phyloP scores from a whole-genome alignment of 2,888 invertebrate species.

The Callosobruchus maculatus region DNA sequence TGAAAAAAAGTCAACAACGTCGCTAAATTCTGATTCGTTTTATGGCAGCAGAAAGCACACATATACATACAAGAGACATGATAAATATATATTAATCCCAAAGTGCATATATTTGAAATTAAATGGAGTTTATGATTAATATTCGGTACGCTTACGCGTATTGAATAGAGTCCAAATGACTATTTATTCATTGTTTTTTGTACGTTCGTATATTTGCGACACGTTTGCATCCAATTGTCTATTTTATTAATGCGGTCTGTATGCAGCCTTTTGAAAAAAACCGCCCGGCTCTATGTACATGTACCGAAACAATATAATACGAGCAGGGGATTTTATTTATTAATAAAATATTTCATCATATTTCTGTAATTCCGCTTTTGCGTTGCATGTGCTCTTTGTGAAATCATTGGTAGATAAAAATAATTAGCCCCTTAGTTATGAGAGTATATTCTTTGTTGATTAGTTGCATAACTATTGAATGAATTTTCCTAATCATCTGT shows the following conservation, averaged over 20 bases:
- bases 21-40: neutral
- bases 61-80: neutral
- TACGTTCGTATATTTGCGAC: neutral
- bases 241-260: neutral
- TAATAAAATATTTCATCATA: neutral
- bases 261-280: neutral
- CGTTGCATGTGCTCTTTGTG: neutral
- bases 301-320: neutral
- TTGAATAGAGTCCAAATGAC: neutral
- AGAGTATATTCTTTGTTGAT: neutral
- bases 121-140: neutral
- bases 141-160: neutral
- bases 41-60: neutral
- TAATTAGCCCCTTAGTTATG: neutral
- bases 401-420: neutral
- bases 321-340: neutral
- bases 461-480: too few species aligned
- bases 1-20: neutral
- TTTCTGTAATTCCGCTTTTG: neutral
- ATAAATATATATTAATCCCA: neutral
- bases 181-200: neutral
- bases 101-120: neutral
- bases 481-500: too few species aligned
- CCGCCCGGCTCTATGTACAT: neutral
- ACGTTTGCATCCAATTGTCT: neutral